These are phyloP conservation scores for Exocentrus adspersus DNA, from an alignment of 2,888 invertebrate species.

Conservation along the genomic window DNA sequence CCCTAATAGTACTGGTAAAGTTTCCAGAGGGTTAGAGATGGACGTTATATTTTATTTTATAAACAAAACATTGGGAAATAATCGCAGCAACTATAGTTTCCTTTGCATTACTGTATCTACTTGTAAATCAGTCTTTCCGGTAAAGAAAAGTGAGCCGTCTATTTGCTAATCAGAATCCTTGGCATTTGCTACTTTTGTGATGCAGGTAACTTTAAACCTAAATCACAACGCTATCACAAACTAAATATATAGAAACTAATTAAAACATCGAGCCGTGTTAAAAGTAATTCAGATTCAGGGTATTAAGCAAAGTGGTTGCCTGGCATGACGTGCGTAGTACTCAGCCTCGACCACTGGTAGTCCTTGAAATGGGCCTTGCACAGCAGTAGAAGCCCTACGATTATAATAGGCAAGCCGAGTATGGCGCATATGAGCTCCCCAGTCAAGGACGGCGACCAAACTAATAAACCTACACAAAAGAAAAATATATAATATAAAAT, in stretches of 20 bases:
- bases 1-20: too few species aligned
- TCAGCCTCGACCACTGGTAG: conserved; percentile 52
- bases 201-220: not conserved
- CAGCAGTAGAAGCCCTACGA: conserved; percentile 66
- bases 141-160: conserved; percentile 23
- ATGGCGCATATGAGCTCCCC: conserved; percentile 71
- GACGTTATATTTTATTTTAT: too few species aligned
- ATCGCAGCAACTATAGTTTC: not conserved
- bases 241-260: conserved; percentile 4
- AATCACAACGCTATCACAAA: conserved; percentile 26
- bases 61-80: too few species aligned
- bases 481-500: conserved; percentile 46
- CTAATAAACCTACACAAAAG: conserved; percentile 60
- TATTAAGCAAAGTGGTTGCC: conserved; percentile 40
- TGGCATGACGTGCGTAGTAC: conserved; percentile 39
- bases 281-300: too few species aligned
- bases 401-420: conserved; percentile 68
- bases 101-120: conserved; percentile 19
- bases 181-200: not conserved
- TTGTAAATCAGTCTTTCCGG: conserved; percentile 37
- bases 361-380: conserved; percentile 68
- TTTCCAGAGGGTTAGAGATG: too few species aligned
- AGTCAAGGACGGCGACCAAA: conserved; percentile 69
- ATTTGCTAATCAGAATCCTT: conserved; percentile 6
- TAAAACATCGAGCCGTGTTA: too few species aligned